Evolutionary conservation across 2,797 vertebrate genomes (phyloP), one percentile per base, ranked within the genome.

Genomic region (Chelon auratus): DNA sequence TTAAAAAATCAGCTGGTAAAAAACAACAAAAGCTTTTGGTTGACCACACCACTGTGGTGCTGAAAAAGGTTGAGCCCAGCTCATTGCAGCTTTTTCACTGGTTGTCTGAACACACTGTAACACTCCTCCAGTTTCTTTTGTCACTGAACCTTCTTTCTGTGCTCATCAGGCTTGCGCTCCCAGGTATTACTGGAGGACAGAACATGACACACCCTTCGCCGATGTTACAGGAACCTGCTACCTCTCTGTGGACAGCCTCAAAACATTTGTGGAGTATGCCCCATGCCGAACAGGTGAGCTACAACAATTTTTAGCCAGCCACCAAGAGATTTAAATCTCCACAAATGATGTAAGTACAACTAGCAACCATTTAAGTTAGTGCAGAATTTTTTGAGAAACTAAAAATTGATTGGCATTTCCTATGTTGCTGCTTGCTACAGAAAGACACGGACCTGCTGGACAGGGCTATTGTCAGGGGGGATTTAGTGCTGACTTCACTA

Each of bases 391-490:
- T 26, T 3, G 2, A 43, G 37, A 42, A 68, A 64, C 43, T 56
- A 9, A 20, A 10, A 0, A 45, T 33, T 54, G 18, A 81, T 77
- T 15, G 48, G 3, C 61, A 65, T 59, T 79, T 62, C 33, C n/a
- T 13, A 2, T 79, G 54, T 69, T 68, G 62, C 64, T 83, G 50
- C 80, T 75, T 43, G 26, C 72, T 54, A 45, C 81, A 97, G 96
- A 96, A 80, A 90, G 93, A 79, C 89, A 93, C 58, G 92, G 89
- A 9, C 92, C 88, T 39, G 87, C 88, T 10, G 95, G 96, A 52
- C 96, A 97, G 87, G 96, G 96, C 5, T 97, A 95, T 82, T 97
- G 96, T 90, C 96, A 97, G 86, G 95, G 95, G 4, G 96, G 96
- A 52, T 97, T 97, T 87, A 96, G 96, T 73, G 96, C 95, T 0